Percentiles rank a stretch among this genome's conserved stretches.
Conservation (phyloP, 2,113 vertebrate genomes). For the Muntiacus muntjak region DNA sequence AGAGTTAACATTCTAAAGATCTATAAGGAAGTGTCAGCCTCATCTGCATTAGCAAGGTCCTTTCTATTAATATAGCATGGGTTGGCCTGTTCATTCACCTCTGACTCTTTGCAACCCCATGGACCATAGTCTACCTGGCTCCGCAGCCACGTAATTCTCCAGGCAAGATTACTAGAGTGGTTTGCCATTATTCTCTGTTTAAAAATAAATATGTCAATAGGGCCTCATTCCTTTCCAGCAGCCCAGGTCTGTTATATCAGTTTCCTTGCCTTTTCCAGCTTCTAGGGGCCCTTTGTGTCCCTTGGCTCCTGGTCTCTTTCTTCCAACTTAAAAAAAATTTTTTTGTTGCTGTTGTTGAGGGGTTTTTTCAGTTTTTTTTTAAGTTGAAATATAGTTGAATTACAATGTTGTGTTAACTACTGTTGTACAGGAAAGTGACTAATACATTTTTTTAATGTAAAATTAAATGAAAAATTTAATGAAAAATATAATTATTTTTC, state of each 20-base stretch:
- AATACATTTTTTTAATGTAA: neutral
- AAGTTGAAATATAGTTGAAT: neutral
- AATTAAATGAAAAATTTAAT: no score
- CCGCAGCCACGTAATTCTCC: no score
- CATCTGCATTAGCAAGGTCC: no score
- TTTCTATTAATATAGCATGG: no score
- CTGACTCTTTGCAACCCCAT: no score
- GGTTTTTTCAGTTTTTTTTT: neutral
- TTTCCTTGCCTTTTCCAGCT: neutral
- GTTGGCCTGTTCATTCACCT: no score
- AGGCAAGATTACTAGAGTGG: no score
- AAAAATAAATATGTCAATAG: neutral
- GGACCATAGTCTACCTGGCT: no score
- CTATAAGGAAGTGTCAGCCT: no score
- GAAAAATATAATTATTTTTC: neutral
- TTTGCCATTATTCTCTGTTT: neutral
- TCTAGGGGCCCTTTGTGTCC: neutral
- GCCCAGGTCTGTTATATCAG: accelerated
- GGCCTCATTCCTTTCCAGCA: neutral
- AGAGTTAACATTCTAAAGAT: no score
- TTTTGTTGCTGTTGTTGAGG: neutral
- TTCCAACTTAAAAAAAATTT: neutral
- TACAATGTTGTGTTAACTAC: neutral
- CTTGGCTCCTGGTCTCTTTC: neutral
- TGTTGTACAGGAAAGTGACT: neutral